Evolutionary conservation across 2,113 vertebrate genomes (phyloP), one percentile per base, ranked within the genome.

Genomic region (Scartelaos histophorus): DNA sequence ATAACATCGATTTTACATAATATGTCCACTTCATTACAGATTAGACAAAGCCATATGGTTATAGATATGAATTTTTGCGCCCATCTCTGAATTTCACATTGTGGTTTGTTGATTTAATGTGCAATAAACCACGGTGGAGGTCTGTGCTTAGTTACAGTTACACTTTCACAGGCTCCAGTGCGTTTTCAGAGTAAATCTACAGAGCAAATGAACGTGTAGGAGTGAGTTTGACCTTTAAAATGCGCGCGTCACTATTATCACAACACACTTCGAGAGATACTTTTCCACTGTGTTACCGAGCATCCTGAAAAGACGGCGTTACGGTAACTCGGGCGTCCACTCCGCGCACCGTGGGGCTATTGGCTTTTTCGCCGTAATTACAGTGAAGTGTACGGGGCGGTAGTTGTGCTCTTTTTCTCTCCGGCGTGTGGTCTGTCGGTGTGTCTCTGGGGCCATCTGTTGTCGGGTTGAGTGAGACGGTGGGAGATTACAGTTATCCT

Each of bases 391-490:
- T 74, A 74, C 69, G 72, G 75, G 75, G 64, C 13, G 49, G 66
- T 74, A 66, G 61, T 66, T 29, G 67, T 19, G 2, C 58, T 81
- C 35, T 73, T 65, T 73, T 69, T 71, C 87, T 62, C 57, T 80
- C 86, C 3, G 64, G 80, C 87, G 78, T 81, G 73, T 73, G 83
- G 81, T 82, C 80, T 87, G 82, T 73, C 66, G 74, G 81, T 82
- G 82, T 73, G 84, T 83, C 87, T 90, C 88, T 81, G 61, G 90
- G 76, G 88, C 88, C 88, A 87, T 86, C 88, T 89, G 89, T 89
- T 76, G 91, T 43, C 38, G 1, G 87, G 21, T 81, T 80, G 83
- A 81, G 81, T 76, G 74, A 71, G 81, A 73, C 85, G 75, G 84
- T 61, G 43, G 83, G 87, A 90, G 82, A 80, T 81, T 73, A 84